These are phyloP conservation scores for Leptobrachium leishanense DNA, from an alignment of 2,113 vertebrate species.

Conservation along the genomic window DNA sequence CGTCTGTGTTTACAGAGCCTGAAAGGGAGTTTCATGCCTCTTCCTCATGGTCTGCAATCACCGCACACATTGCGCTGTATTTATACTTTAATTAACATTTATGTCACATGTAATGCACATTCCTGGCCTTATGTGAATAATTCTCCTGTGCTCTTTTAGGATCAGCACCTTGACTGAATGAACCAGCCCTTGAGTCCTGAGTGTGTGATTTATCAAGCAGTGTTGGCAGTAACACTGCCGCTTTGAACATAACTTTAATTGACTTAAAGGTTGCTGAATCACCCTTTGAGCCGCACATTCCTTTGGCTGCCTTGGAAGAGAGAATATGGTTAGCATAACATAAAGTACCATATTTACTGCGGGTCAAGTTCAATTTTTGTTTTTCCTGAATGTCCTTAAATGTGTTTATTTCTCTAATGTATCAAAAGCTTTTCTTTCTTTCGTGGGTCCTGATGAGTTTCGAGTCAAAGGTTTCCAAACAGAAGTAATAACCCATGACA, in stretches of 20 bases:
- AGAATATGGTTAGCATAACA: neutral
- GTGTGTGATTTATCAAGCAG: constrained; percentile 1
- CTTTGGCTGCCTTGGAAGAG: neutral
- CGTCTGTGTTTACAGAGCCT: neutral
- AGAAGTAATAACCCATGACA: neutral
- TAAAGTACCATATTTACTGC: neutral
- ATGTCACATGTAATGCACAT: constrained; percentile 6
- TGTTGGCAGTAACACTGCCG: neutral
- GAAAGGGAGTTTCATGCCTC: neutral
- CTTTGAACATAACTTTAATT: neutral
- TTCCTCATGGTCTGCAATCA: neutral
- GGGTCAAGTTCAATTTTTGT: neutral
- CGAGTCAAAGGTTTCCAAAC: neutral
- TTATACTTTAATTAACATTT: neutral
- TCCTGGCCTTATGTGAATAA: constrained; percentile 5
- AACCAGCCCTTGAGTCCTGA: neutral
- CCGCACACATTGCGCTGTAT: constrained; percentile 3
- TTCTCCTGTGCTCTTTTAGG: constrained; percentile 12
- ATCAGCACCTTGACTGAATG: constrained; percentile 29
- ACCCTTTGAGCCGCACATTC: neutral
- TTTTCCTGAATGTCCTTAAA: neutral
- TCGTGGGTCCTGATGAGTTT: neutral
- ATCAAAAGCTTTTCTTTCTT: neutral
- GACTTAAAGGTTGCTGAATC: neutral
- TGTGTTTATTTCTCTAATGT: neutral